Evolutionary conservation across 2,113 vertebrate species (phyloP), one percentile per base, ranked within the genome.

Genomic region (Antigone vipio): DNA sequence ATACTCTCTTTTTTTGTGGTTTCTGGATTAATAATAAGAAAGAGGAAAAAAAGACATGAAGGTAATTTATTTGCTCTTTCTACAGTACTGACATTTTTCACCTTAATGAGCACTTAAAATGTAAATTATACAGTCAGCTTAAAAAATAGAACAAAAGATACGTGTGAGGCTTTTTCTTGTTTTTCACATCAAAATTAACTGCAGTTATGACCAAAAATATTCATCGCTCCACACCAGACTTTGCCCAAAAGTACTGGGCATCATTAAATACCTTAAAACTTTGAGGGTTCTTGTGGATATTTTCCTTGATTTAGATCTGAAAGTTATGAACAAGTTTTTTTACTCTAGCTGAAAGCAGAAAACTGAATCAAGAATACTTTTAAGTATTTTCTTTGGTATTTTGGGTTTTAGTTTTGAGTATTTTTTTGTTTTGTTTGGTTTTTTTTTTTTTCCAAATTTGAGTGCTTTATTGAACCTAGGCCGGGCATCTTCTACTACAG

Each of bases 81-180:
- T 89, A 44, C 83, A 67, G 53, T 35, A 64, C 67, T 95, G 91
- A 91, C 86, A 95, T 96, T 97, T 97, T 97, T 96, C 79, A 96
- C 79, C 75, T 93, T 97, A 96, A 98, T 95, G 85, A 97, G 88
- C 89, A 94, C 84, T 97, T 97, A 96, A 97, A 97, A 97, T 96
- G 92, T 95, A 97, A 97, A 97, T 96, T 97, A 95, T 93, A 92
- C 9, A 83, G 74, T 74, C 80, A 88, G 78, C 29, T 94, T 93
- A 96, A 93, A 97, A 97, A 96, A 95, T 64, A 93, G 91, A 96
- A 76, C 71, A 88, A 67, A 94, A 75, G 55, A 68, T 74, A 42
- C 14, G 6, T 58, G 34, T 8, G 3, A 92, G 52, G 34, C 4
- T 87, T 80, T 93, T 75, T 60, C 75, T 88, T 93, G 67, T 85